Base-by-base conservation (phyloP, 2,113 vertebrate genomes). In the Micronycteris hirsuta region DNA sequence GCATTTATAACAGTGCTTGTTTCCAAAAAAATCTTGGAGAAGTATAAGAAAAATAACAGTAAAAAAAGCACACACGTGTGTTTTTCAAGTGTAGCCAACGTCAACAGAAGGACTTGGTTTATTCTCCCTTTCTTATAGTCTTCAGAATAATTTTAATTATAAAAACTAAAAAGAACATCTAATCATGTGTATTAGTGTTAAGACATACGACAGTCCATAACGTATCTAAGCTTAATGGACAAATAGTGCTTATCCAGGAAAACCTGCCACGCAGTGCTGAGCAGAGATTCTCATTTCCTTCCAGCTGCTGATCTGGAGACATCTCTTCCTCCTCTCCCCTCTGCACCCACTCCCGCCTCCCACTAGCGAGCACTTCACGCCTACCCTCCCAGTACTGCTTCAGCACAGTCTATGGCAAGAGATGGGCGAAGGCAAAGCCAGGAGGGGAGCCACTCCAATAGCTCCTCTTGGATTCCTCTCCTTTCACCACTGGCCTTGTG, bases 1-100 rank as follows among this genome's bases (percentile, higher is more conserved):
- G 49, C 61, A 67, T 17, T 84, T 38, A 54, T 24, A 89, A 65
- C 38, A 56, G 22, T 87, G 36, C 67, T 88, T 94, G 52, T 81
- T 95, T 93, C 93, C 84, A 96, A 95, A 68, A 63, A 63, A 63
- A 63, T 90, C 58, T 81, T 96, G 95, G 85, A 96, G 52, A 97
- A 92, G 80, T 76, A 80, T 12, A 84, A 93, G 86, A 92, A 89
- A 97, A 92, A 76, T 67, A 73, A 45, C 20, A 92, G n/a, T 41
- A 92, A 94, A 43, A 20, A 74, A 96, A 88, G 17, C 80, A 89
- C 47, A 70, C n/a, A 14, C 17, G 17, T 54, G 38, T 92, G 65
- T 9, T 92, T 94, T 96, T 84, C 76, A 88, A 77, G 81, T 38
- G 58, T 13, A 84, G 87, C 49, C 36, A 67, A 84, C 47, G 63